Percentiles rank a stretch among this genome's conserved stretches.
These are phyloP conservation scores for Isurus oxyrinchus DNA, from an alignment of 2,113 vertebrate genomes.

Conservation along the genomic window DNA sequence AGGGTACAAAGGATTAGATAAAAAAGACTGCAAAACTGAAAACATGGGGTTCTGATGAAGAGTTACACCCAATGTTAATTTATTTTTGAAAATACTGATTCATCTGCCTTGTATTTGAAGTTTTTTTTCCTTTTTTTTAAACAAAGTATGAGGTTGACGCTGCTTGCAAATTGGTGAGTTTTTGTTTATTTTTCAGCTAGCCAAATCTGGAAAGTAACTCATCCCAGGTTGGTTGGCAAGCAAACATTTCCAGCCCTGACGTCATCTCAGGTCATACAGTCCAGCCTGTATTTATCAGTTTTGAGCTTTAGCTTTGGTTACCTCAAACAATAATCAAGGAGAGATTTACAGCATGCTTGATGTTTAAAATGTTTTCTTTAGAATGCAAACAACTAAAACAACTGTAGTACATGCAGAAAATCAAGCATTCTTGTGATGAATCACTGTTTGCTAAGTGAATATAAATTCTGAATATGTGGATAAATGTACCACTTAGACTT, in stretches of 20 bases:
- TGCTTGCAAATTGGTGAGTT: background rate
- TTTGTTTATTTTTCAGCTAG: background rate
- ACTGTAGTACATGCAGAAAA: background rate
- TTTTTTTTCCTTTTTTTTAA: background rate
- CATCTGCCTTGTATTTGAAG: background rate
- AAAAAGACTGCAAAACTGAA: background rate
- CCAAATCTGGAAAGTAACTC: background rate
- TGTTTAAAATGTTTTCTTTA: background rate
- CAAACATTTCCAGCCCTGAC: background rate
- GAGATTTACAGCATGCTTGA: background rate
- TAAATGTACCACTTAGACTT: background rate
- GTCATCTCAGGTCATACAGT: background rate
- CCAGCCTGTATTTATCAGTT: background rate
- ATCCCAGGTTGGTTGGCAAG: background rate
- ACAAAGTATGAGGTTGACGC: background rate
- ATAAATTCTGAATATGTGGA: background rate
- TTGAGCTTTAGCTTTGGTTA: background rate
- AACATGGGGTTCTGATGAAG: background rate
- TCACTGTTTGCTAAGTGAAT: slow-evolving; percentile 4
- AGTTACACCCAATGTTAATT: background rate
- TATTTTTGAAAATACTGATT: background rate
- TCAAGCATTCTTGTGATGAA: background rate
- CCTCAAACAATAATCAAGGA: background rate
- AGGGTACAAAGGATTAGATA: background rate
- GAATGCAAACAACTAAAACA: background rate